A percentile compares a stretch with the other conserved stretches of the same genome.
phyloP scores from a whole-genome alignment of 2,797 vertebrate genomes.

The Argyrosomus regius region DNA sequence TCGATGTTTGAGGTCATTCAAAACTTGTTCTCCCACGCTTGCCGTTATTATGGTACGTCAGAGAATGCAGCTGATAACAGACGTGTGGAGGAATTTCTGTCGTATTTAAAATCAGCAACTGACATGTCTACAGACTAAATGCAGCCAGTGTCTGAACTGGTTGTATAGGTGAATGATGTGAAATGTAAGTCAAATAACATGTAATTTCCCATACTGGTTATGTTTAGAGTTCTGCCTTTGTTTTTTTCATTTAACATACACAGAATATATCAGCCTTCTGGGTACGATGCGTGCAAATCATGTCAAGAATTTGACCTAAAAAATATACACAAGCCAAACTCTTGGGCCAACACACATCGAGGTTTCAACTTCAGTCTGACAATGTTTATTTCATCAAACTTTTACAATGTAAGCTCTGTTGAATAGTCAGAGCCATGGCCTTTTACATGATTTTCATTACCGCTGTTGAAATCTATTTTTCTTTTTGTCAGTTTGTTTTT shows the following conservation, averaged over 20 bases:
- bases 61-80: conserved; percentile 40
- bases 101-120: conserved; percentile 47
- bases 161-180: conserved; percentile 24
- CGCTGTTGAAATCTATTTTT: conserved; percentile 20
- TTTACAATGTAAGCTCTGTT: conserved; percentile 40
- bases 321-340: conserved; percentile 38
- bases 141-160: conserved; percentile 4
- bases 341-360: conserved; percentile 11
- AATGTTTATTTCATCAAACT: conserved; percentile 53
- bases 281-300: neutral
- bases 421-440: neutral
- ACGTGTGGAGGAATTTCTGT: conserved; percentile 31
- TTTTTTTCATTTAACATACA: conserved; percentile 43
- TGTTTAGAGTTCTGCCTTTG: conserved; percentile 24
- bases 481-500: conserved; percentile 31
- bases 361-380: conserved; percentile 27
- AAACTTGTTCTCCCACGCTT: conserved; percentile 58
- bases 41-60: conserved; percentile 39
- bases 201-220: conserved; percentile 29
- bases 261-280: conserved; percentile 15
- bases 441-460: conserved; percentile 15
- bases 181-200: conserved; percentile 26
- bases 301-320: conserved; percentile 37
- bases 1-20: conserved; percentile 68
- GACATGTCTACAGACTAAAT: conserved; percentile 30